phyloP scores from a whole-genome alignment of 2,113 vertebrate species.

The Oncorhynchus nerka region DNA sequence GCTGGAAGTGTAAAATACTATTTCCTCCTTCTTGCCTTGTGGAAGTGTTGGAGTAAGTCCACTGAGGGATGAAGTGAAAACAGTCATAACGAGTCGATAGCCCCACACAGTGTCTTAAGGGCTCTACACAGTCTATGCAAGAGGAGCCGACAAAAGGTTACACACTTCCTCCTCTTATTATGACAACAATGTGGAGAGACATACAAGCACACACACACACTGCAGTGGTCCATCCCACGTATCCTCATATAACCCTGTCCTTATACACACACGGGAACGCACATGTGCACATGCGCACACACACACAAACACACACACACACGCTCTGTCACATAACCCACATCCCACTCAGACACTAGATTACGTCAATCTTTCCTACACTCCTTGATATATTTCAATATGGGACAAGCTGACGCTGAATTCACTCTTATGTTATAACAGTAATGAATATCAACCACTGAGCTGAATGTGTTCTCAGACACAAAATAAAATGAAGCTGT shows the following conservation, averaged over 20 bases:
- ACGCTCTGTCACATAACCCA: not conserved
- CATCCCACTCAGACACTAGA: not conserved
- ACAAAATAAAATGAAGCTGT: constrained; percentile 10
- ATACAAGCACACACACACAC: not conserved
- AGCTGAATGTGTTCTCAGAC: not conserved
- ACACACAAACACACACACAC: not conserved
- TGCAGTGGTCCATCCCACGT: too few species aligned
- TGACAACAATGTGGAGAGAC: not conserved
- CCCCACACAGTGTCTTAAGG: constrained; percentile 10
- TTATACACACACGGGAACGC: too few species aligned
- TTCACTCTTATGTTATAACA: not conserved
- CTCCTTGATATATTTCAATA: not conserved
- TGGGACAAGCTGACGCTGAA: not conserved
- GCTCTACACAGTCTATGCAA: constrained; percentile 7
- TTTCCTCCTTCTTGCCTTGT: constrained; percentile 32
- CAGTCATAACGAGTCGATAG: not conserved
- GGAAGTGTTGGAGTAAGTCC: constrained; percentile 17
- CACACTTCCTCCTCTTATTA: not conserved
- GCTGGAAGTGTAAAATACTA: constrained; percentile 34
- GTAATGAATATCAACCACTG: not conserved
- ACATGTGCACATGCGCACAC: not conserved
- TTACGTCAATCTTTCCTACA: not conserved
- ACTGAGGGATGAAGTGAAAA: constrained; percentile 22
- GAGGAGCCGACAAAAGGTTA: constrained; percentile 14
- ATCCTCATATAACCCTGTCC: too few species aligned